Percentiles rank a stretch among this genome's conserved stretches.
Evolutionary conservation across 2,113 vertebrate species (phyloP).

Genomic region (Cairina moschata): DNA sequence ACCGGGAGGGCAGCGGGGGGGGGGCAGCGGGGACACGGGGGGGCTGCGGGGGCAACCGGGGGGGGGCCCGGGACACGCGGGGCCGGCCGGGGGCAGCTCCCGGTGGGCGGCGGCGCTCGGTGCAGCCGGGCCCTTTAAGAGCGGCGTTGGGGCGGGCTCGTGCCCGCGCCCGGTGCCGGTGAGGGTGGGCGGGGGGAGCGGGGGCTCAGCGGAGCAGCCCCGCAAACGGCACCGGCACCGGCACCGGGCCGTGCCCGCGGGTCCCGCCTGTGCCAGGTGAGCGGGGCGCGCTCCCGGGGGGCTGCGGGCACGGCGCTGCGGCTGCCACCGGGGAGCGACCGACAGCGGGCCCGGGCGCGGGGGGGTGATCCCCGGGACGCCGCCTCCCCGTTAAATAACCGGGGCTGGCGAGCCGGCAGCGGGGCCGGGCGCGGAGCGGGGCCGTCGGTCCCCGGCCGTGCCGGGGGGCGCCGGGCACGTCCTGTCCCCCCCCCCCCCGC

Average conservation of each 20-base stretch:
- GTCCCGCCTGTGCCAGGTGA: neutral
- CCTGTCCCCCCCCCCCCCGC: neutral
- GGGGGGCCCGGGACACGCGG: neutral
- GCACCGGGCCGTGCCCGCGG: fast-evolving
- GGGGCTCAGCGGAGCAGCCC: neutral
- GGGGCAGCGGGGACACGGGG: neutral
- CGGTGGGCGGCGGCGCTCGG: too few species aligned
- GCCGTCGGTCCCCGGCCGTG: too few species aligned
- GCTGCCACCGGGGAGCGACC: fast-evolving
- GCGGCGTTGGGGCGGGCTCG: neutral
- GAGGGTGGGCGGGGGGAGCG: neutral
- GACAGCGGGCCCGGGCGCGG: neutral
- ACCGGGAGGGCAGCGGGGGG: too few species aligned
- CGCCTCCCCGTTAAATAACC: too few species aligned
- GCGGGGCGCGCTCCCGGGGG: neutral
- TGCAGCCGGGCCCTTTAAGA: conserved; percentile 17
- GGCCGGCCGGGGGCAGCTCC: too few species aligned
- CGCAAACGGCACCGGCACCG: neutral
- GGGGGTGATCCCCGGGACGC: too few species aligned
- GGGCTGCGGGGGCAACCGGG: neutral
- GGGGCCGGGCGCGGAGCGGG: too few species aligned
- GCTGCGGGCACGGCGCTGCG: neutral
- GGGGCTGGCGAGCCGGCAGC: too few species aligned
- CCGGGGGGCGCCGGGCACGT: neutral
- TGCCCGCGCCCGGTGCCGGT: conserved; percentile 1